Conservation (phyloP, 2,113 vertebrate species). For the Xerus inauris region DNA sequence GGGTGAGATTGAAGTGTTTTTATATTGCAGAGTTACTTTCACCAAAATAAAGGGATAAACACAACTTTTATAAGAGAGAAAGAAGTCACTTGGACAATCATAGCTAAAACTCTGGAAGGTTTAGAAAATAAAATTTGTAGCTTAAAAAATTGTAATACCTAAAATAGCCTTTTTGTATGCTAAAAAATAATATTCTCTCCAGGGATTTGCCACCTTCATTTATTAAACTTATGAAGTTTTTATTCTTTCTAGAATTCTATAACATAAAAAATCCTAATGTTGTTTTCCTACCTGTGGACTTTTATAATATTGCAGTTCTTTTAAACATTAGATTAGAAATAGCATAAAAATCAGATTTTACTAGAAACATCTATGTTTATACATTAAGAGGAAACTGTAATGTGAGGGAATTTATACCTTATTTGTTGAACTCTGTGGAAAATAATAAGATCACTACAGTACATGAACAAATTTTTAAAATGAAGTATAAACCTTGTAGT, state of each 20-base stretch:
- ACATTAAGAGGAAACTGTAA: not conserved
- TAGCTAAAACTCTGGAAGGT: not conserved
- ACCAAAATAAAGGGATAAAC: not conserved
- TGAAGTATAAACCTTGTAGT: not conserved
- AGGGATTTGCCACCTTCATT: not conserved
- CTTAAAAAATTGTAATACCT: not conserved
- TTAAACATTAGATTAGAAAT: not conserved
- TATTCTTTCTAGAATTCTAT: not conserved
- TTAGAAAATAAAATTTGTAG: not conserved
- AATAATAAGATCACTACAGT: not conserved
- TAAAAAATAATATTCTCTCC: not conserved
- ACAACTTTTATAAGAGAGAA: not conserved
- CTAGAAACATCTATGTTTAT: not conserved
- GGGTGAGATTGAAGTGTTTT: not conserved
- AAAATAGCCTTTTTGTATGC: not conserved
- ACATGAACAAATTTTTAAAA: not conserved
- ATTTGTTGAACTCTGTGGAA: not conserved
- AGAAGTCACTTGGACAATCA: not conserved
- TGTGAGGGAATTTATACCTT: slow-evolving; percentile 8
- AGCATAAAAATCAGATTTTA: not conserved
- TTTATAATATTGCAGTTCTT: not conserved
- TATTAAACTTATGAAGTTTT: not conserved
- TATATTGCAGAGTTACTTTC: not conserved
- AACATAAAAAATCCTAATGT: too few relatives aligned
- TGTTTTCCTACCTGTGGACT: not conserved